Conservation (phyloP, 2,797 vertebrate genomes). For the Sebastiscus albofasciatus region DNA sequence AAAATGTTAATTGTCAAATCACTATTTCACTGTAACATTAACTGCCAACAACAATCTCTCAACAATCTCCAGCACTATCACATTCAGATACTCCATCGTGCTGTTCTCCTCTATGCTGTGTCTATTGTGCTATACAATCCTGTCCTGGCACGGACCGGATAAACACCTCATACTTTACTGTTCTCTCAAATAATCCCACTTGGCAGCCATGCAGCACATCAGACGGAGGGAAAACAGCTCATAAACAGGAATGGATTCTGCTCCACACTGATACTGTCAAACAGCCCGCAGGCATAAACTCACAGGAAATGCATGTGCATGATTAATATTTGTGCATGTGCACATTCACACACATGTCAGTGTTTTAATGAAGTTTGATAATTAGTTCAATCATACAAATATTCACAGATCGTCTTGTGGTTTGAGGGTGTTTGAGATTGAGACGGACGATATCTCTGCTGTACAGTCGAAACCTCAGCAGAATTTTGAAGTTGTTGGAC, state of each 20-base stretch:
- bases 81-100: not conserved
- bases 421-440: not conserved
- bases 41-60: not conserved
- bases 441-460: not conserved
- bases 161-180: constrained; percentile 68
- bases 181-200: constrained; percentile 65
- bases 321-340: constrained; percentile 9
- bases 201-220: constrained; percentile 62
- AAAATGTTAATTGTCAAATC: not conserved
- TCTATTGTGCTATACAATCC: constrained; percentile 9
- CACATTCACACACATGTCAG: not conserved
- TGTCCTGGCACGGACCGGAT: constrained; percentile 41
- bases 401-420: not conserved
- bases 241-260: constrained; percentile 59
- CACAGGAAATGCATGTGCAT: not conserved
- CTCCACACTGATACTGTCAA: constrained; percentile 38
- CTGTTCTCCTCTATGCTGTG: constrained; percentile 10
- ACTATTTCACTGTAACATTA: not conserved
- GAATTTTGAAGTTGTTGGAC: not conserved
- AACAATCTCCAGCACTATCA: not conserved
- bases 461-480: not conserved
- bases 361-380: not conserved
- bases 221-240: constrained; percentile 30
- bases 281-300: constrained; percentile 8
- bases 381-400: not conserved